phyloP scores from a whole-genome alignment of 2,113 vertebrate genomes.

The Taurulus bubalis region DNA sequence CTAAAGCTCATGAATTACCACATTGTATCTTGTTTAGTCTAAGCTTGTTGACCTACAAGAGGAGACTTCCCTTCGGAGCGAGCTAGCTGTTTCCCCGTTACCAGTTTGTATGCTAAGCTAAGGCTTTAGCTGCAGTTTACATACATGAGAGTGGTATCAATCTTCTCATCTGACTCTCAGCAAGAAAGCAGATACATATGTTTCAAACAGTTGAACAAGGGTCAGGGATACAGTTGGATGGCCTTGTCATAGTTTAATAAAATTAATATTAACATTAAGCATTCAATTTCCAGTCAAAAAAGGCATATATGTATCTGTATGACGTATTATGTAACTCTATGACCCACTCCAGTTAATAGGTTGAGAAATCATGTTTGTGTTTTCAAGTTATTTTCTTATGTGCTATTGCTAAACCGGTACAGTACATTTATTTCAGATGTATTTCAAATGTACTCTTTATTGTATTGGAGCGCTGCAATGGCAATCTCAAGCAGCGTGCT shows the following conservation, averaged over 20 bases:
- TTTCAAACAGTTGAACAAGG: background rate
- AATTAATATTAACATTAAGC: background rate
- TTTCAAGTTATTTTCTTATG: background rate
- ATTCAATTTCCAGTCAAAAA: background rate
- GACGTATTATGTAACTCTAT: background rate
- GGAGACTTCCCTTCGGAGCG: background rate
- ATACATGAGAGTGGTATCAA: background rate
- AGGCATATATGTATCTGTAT: background rate
- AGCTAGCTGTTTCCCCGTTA: background rate
- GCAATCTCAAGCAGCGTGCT: conserved; percentile 31
- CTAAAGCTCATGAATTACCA: too few species aligned
- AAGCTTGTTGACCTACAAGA: background rate
- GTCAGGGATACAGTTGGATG: background rate
- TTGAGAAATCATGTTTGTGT: background rate
- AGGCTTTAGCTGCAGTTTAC: background rate
- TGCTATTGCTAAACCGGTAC: background rate
- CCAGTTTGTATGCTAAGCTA: background rate
- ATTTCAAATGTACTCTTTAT: background rate
- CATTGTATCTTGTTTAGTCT: background rate
- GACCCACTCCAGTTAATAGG: too few species aligned
- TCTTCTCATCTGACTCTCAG: background rate
- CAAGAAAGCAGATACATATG: background rate
- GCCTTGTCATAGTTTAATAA: background rate
- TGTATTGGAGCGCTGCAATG: conserved; percentile 6
- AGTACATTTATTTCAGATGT: background rate